Conservation (phyloP, 2,888 invertebrate genomes). For the Acholoe squamosa region DNA sequence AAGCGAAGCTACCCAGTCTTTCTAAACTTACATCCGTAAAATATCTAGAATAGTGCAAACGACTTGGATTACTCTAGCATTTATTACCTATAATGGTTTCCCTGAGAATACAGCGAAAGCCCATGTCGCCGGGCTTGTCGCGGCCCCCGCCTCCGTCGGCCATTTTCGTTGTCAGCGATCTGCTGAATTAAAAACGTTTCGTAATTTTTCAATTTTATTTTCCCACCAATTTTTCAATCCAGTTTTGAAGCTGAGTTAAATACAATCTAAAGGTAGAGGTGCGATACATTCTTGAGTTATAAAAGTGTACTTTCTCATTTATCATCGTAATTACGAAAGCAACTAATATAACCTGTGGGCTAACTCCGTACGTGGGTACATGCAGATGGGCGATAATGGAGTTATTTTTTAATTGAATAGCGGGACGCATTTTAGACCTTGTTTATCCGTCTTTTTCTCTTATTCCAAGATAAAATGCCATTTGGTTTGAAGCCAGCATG, state of each 20-base stretch:
- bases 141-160: slow-evolving; percentile 27
- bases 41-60: background rate
- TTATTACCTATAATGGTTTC: slow-evolving; percentile 26
- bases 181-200: no score
- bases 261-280: no score
- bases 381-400: background rate
- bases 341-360: no score
- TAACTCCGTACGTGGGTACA: no score
- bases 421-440: background rate
- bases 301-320: no score
- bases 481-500: slow-evolving; percentile 47
- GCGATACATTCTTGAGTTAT: no score
- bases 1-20: no score
- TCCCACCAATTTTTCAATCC: no score
- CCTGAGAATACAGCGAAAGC: background rate
- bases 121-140: background rate
- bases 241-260: no score
- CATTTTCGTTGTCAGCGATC: slow-evolving; percentile 30
- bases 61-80: background rate
- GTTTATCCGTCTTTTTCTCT: background rate
- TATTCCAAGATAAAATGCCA: slow-evolving; percentile 21
- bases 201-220: no score
- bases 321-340: no score
- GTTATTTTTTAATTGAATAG: background rate
- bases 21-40: no score